Evolutionary conservation across 2,113 vertebrate genomes (phyloP).

Genomic region (Colaptes auratus): DNA sequence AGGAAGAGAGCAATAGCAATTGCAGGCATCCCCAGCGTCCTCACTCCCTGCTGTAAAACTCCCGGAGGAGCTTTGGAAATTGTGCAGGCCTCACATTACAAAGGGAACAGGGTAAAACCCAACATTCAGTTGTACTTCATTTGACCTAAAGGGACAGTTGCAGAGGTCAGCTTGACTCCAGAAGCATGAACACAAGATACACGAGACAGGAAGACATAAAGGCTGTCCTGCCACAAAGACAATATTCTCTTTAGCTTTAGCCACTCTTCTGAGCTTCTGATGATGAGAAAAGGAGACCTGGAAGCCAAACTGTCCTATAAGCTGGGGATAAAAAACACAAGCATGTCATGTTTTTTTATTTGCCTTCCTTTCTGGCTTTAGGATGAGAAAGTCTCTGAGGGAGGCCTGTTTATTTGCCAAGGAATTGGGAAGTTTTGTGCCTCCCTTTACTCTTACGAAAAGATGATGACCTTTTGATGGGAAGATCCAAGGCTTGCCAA

Average conservation of each 20-base stretch:
- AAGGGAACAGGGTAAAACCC: neutral
- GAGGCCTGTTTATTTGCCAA: conserved; percentile 13
- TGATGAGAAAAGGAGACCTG: neutral
- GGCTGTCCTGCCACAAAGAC: neutral
- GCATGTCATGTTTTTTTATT: neutral
- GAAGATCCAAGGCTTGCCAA: conserved; percentile 33
- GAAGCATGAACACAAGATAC: neutral
- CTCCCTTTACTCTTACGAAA: neutral
- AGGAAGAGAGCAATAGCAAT: neutral
- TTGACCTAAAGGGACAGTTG: neutral
- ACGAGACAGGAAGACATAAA: neutral
- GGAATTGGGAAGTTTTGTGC: neutral
- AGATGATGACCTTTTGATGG: conserved; percentile 13
- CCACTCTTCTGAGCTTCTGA: neutral
- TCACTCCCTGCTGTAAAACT: neutral
- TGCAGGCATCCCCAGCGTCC: neutral
- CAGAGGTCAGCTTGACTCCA: neutral
- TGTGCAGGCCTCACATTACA: conserved; percentile 2
- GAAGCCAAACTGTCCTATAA: neutral
- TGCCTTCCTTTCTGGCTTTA: neutral
- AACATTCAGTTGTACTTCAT: neutral
- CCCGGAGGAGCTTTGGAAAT: neutral
- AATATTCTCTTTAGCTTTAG: neutral
- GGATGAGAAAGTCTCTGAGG: neutral
- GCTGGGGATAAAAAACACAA: neutral